Percentiles rank a stretch among this genome's conserved stretches.
Evolutionary conservation across 2,888 invertebrate genomes (phyloP).

Genomic region (Pseudeuparius sepicola): DNA sequence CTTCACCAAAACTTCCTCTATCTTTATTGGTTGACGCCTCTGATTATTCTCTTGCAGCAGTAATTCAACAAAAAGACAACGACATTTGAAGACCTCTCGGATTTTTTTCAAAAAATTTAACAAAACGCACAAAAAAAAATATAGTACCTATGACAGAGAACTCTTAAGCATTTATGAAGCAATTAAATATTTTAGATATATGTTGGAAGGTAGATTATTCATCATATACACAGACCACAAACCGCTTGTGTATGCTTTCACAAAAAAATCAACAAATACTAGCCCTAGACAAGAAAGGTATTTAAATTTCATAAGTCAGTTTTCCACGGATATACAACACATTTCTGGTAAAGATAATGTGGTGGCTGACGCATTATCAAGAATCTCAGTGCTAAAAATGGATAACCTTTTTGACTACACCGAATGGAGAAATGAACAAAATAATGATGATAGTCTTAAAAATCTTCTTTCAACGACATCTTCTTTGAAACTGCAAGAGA

Average conservation of each 20-base stretch:
- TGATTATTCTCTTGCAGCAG: conserved; percentile 20
- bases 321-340: conserved; percentile 1
- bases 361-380: background rate
- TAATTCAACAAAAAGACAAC: conserved; percentile 12
- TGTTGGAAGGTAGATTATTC: conserved; percentile 33
- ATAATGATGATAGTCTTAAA: too few relatives aligned
- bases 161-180: conserved; percentile 34
- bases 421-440: too few relatives aligned
- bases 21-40: conserved; percentile 33
- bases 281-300: background rate
- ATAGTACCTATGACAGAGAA: conserved; percentile 36
- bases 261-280: too few relatives aligned
- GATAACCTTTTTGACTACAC: too few relatives aligned
- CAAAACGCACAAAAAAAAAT: conserved; percentile 24
- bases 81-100: conserved; percentile 16
- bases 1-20: conserved; percentile 22
- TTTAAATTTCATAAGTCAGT: conserved; percentile 1
- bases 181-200: conserved; percentile 31
- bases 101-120: conserved; percentile 16
- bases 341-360: conserved; percentile 1
- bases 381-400: background rate
- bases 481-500: too few relatives aligned
- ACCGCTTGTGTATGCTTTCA: conserved; percentile 19
- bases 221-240: conserved; percentile 33
- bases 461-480: too few relatives aligned